phyloP scores from a whole-genome alignment of 2,797 vertebrate species.

The Simalia tracyae region DNA sequence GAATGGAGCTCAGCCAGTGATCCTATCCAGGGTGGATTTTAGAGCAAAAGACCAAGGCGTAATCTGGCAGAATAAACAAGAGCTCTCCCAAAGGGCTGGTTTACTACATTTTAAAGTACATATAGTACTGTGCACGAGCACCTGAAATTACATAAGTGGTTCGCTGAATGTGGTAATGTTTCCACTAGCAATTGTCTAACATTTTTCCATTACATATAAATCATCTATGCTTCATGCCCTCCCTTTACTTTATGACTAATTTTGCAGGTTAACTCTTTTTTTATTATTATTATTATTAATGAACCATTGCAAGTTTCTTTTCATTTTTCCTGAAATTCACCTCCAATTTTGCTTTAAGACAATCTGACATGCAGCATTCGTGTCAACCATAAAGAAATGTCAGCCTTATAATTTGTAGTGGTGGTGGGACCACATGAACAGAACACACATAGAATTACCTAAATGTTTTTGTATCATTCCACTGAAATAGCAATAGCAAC shows the following conservation, averaged over 20 bases:
- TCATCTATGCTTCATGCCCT: neutral
- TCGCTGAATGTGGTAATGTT: neutral
- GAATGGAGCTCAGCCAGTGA: neutral
- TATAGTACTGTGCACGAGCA: neutral
- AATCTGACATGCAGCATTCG: neutral
- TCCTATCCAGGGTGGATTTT: neutral
- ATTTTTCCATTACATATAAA: neutral
- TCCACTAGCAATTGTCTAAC: neutral
- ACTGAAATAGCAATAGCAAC: neutral
- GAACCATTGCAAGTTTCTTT: neutral
- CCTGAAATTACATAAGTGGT: neutral
- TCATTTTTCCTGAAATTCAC: neutral
- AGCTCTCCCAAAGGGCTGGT: neutral
- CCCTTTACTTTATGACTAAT: neutral
- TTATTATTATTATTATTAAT: neutral
- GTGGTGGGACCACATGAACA: neutral
- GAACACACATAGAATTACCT: too few species aligned
- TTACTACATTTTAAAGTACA: neutral
- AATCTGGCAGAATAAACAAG: neutral
- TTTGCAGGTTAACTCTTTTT: neutral
- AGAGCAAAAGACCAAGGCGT: too few species aligned
- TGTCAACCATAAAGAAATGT: neutral
- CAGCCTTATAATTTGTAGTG: neutral
- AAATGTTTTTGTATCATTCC: neutral
- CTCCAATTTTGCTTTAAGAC: neutral